Conservation (phyloP, 2,888 invertebrate genomes). For the Vandiemenella viatica region DNA sequence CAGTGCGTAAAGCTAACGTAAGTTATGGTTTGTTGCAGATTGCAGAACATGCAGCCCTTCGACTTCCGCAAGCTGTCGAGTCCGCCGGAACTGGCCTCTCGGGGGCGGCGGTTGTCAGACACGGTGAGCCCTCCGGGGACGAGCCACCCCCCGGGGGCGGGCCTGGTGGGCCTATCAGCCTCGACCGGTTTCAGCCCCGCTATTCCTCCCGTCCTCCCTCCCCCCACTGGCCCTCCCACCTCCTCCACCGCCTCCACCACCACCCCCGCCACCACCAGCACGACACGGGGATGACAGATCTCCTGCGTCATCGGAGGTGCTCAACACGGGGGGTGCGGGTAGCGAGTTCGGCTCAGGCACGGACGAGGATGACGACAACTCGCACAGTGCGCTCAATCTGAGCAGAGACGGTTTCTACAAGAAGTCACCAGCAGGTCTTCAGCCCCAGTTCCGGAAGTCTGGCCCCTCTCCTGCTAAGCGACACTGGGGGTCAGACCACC, state of each 20-base stretch:
- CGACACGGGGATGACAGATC: slow-evolving; percentile 5
- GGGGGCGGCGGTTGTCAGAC: slow-evolving; percentile 38
- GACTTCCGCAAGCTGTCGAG: slow-evolving; percentile 64
- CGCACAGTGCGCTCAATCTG: slow-evolving; percentile 46
- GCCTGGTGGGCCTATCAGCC: slow-evolving; percentile 35
- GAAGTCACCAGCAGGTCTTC: slow-evolving; percentile 19
- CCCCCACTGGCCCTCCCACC: background rate
- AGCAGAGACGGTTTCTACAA: slow-evolving; percentile 41
- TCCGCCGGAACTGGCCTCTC: slow-evolving; percentile 21
- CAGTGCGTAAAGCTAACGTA: too few relatives aligned
- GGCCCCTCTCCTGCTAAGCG: slow-evolving; percentile 53
- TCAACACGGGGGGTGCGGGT: slow-evolving; percentile 31
- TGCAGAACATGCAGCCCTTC: slow-evolving; percentile 92
- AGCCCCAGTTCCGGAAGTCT: slow-evolving; percentile 26
- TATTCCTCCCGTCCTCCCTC: slow-evolving; percentile 25
- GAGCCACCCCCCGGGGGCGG: slow-evolving; percentile 40
- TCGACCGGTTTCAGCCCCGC: slow-evolving; percentile 40
- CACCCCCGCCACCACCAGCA: background rate
- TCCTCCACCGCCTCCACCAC: background rate
- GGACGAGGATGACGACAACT: slow-evolving; percentile 43
- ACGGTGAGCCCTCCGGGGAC: slow-evolving; percentile 40
- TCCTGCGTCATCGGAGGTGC: slow-evolving; percentile 20
- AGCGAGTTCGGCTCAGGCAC: slow-evolving; percentile 40
- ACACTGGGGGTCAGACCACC: slow-evolving; percentile 54
- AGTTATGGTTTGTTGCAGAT: too few relatives aligned